Percentiles rank a stretch among this genome's conserved stretches.
These are phyloP conservation scores for Cantharis rufa DNA, from an alignment of 2,888 invertebrate genomes.

Conservation along the genomic window DNA sequence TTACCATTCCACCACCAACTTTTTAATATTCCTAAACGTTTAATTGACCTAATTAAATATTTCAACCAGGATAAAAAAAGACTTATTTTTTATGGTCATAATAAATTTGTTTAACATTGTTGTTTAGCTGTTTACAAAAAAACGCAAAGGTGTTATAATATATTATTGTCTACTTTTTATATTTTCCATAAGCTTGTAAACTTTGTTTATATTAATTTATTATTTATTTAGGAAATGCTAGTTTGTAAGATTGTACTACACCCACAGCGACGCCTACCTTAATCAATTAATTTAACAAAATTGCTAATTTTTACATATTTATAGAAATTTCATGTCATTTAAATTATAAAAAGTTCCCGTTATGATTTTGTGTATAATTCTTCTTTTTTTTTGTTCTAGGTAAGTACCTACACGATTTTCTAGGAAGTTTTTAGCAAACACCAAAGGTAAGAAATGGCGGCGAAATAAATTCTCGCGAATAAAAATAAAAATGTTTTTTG, in stretches of 20 bases:
- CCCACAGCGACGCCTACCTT: neutral
- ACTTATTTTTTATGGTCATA: neutral
- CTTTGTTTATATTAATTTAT: neutral
- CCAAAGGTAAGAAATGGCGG: neutral
- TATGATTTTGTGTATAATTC: neutral
- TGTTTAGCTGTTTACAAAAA: slow-evolving; percentile 3
- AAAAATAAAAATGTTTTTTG: neutral
- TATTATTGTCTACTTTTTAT: neutral
- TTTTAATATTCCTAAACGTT: neutral
- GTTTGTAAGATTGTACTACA: neutral
- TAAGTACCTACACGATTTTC: slow-evolving; percentile 2
- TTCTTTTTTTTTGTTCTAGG: slow-evolving; percentile 7
- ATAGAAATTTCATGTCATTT: neutral
- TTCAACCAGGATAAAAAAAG: neutral
- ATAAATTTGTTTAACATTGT: slow-evolving; percentile 4
- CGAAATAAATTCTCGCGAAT: neutral
- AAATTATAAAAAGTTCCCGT: neutral
- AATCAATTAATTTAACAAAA: slow-evolving; percentile 1
- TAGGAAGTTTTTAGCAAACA: neutral
- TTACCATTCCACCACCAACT: neutral
- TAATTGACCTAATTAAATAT: slow-evolving; percentile 1
- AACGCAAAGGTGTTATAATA: neutral
- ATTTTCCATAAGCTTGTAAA: neutral
- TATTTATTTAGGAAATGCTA: neutral
- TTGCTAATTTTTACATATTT: neutral